Evolutionary conservation across 2,888 invertebrate species (phyloP), one percentile per base, ranked within the genome.

Genomic region (Scrobipalpa atriplicella): DNA sequence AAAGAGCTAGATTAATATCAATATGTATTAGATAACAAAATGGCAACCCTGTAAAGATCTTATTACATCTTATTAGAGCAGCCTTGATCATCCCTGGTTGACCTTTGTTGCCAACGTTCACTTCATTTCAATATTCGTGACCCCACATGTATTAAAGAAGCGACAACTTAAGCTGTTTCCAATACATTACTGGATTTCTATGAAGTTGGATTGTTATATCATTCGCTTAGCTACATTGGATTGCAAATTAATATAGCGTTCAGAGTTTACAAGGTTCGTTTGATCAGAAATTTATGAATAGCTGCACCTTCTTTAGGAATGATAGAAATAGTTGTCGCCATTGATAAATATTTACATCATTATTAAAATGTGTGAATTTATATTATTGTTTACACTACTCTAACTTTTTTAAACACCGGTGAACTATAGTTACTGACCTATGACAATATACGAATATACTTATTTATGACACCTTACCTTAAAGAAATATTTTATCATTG

Each of bases 41-140:
- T 56, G 54, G 54, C 54, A 56, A 56, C 54, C 19, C 54, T 56
- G 60, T 60, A 52, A 18, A 52, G 47, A 41, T 19, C 63, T 19
- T 60, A 21, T 64, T 58, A 73, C 69, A 69, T 76, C 70, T 73
- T 67, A 81, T 78, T 83, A 68, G 83, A 84, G 82, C 84, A 83
- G 64, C 85, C 86, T 86, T 84, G 84, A 72, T 75, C 84, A 83
- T 86, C 85, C 78, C 80, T 80, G 63, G 81, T 71, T 76, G 79
- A 81, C 86, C 86, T 86, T 83, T 81, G 71, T 67, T 74, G 70
- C 70, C 75, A 73, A 76, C 74, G 56, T 68, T 72, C 68, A 67
- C 78, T 77, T 63, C 21, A 63, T 63, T 63, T 63, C 18, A 38
- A 61, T 41, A 61, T 41, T 58, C 58, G 36, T 58, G 38, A 38